These are phyloP conservation scores for Hyalella azteca DNA, from an alignment of 2,888 invertebrate species.

Conservation along the genomic window DNA sequence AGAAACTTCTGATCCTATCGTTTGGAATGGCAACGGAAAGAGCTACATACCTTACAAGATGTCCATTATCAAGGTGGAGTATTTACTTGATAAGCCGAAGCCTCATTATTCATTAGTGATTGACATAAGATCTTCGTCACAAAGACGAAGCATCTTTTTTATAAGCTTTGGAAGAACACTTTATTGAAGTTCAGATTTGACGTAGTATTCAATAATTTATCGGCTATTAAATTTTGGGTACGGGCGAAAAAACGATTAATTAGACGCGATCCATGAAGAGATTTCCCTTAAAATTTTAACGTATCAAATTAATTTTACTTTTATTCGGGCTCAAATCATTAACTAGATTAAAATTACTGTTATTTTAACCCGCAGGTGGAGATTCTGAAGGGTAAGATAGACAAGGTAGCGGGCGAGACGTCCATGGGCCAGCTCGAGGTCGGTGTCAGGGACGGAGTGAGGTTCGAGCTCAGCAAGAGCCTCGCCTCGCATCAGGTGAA, in stretches of 20 bases:
- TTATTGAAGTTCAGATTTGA: no score
- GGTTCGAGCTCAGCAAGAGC: constrained; percentile 71
- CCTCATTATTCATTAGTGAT: neutral
- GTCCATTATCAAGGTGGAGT: constrained; percentile 48
- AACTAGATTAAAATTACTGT: neutral
- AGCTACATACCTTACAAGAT: constrained; percentile 45
- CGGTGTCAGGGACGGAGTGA: constrained; percentile 66
- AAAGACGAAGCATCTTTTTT: no score
- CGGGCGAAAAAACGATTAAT: no score
- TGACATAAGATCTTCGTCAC: no score
- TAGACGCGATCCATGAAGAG: no score
- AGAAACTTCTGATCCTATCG: constrained; percentile 42
- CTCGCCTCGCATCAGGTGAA: constrained; percentile 68
- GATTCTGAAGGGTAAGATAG: constrained; percentile 26
- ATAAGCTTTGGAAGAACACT: no score
- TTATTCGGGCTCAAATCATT: no score
- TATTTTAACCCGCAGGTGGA: neutral
- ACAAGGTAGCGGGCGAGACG: constrained; percentile 47
- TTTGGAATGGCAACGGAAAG: constrained; percentile 52
- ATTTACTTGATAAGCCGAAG: neutral
- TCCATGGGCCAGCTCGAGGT: constrained; percentile 59
- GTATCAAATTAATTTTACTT: no score
- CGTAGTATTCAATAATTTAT: no score
- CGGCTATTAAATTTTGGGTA: no score
- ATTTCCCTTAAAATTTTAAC: no score